A percentile compares a stretch with the other conserved stretches of the same genome.
These are phyloP conservation scores for Semicossyphus pulcher DNA, from an alignment of 2,113 vertebrate genomes.

Conservation along the genomic window DNA sequence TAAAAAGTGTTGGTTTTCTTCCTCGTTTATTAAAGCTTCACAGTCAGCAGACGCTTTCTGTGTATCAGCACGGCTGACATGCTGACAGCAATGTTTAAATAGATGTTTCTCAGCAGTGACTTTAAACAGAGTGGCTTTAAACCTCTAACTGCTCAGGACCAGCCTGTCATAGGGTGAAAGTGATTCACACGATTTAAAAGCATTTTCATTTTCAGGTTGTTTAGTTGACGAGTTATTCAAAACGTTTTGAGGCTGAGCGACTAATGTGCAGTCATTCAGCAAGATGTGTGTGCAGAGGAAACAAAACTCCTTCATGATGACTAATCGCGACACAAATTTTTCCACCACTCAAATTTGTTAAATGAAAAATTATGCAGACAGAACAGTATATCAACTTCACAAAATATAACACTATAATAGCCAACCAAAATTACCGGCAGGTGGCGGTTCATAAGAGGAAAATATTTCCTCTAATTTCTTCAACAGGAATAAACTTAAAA, in stretches of 20 bases:
- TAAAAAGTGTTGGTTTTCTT: constrained; percentile 16
- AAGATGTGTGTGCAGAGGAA: not conserved
- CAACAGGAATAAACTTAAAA: no score
- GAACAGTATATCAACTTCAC: no score
- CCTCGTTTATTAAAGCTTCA: constrained; percentile 16
- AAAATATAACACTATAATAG: no score
- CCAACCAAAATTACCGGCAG: no score
- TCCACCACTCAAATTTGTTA: no score
- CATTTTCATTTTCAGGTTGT: no score
- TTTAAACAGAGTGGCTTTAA: not conserved
- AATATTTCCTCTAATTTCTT: no score
- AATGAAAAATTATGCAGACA: no score
- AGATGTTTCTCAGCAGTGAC: not conserved
- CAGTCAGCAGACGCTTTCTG: constrained; percentile 6
- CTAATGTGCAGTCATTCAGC: not conserved
- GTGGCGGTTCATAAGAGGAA: no score
- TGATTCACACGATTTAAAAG: not conserved
- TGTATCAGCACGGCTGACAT: constrained; percentile 10
- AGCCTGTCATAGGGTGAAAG: not conserved
- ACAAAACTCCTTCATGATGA: no score
- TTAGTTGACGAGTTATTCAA: no score
- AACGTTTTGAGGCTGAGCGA: not conserved
- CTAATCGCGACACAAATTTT: no score
- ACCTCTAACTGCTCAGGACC: not conserved
- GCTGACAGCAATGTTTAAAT: constrained; percentile 32